Conservation (phyloP, 2,888 invertebrate species). For the Amiota mariae region DNA sequence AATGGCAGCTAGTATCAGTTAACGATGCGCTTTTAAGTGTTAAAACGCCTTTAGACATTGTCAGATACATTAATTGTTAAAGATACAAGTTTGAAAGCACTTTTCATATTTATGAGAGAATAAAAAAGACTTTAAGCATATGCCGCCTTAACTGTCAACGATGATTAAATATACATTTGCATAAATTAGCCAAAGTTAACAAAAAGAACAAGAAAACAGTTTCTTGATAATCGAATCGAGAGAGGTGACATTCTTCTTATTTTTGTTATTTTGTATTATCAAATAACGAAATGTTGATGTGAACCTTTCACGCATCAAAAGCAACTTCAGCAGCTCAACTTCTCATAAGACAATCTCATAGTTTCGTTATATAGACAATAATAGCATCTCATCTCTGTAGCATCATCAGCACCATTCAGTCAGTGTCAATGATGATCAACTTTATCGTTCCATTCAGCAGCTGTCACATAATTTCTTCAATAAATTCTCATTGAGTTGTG, state of each 20-base stretch:
- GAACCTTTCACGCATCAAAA: constrained; percentile 37
- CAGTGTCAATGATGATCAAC: constrained; percentile 30
- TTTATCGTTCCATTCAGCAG: constrained; percentile 45
- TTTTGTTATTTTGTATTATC: no score
- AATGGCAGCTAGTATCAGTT: no score
- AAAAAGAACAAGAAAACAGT: constrained; percentile 16
- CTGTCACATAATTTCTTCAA: constrained; percentile 68
- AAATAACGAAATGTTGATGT: constrained; percentile 13
- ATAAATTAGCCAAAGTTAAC: constrained; percentile 63
- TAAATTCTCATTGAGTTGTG: constrained; percentile 64
- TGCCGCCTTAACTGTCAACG: constrained; percentile 66
- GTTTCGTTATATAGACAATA: no score
- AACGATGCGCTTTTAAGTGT: neutral
- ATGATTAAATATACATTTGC: constrained; percentile 69
- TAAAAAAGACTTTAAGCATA: constrained; percentile 32
- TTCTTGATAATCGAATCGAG: no score
- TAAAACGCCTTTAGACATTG: constrained; percentile 11
- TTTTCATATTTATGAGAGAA: constrained; percentile 26
- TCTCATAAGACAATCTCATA: constrained; percentile 16
- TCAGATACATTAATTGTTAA: neutral
- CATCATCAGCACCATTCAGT: constrained; percentile 36
- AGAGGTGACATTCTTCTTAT: no score
- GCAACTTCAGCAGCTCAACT: constrained; percentile 46
- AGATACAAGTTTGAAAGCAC: constrained; percentile 15
- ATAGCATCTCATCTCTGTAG: neutral